A percentile compares a stretch with the other conserved stretches of the same genome.
Evolutionary conservation across 2,113 vertebrate species (phyloP).

Genomic region (Hydrochoerus hydrochaeris): DNA sequence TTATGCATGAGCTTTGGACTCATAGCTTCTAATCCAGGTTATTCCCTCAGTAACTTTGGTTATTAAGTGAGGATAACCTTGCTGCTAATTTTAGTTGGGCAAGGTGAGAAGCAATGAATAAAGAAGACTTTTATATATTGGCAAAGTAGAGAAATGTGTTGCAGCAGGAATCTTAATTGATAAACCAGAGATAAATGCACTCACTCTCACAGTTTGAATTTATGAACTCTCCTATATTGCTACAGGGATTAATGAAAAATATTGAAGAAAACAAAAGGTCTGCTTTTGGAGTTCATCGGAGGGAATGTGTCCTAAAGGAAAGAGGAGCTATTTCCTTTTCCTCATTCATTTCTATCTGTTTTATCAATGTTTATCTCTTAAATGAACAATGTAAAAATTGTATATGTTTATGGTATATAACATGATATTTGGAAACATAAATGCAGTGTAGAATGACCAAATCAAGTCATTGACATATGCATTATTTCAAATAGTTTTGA

Average conservation of each 20-base stretch:
- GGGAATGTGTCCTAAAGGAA: not conserved
- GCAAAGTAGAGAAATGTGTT: conserved; percentile 8
- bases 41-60: conserved; percentile 29
- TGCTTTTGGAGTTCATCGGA: not conserved
- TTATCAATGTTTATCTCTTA: not conserved
- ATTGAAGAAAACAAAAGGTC: not conserved
- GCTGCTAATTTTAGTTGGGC: conserved; percentile 38
- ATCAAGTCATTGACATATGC: not conserved
- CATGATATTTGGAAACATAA: not conserved
- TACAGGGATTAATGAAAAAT: not conserved
- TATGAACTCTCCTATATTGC: not conserved
- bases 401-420: not conserved
- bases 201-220: not conserved
- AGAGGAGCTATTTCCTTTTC: not conserved
- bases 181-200: not conserved
- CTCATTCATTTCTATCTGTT: not conserved
- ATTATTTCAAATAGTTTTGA: not conserved
- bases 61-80: conserved; percentile 49
- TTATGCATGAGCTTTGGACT: conserved; percentile 25
- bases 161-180: conserved; percentile 36
- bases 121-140: conserved; percentile 54
- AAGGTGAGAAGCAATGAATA: conserved; percentile 30
- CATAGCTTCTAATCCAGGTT: conserved; percentile 46
- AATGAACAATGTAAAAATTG: not conserved
- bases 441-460: not conserved